Evolutionary conservation across 1,140 invertebrate species (phyloP).

Genomic region (Cataglyphis hispanica): DNA sequence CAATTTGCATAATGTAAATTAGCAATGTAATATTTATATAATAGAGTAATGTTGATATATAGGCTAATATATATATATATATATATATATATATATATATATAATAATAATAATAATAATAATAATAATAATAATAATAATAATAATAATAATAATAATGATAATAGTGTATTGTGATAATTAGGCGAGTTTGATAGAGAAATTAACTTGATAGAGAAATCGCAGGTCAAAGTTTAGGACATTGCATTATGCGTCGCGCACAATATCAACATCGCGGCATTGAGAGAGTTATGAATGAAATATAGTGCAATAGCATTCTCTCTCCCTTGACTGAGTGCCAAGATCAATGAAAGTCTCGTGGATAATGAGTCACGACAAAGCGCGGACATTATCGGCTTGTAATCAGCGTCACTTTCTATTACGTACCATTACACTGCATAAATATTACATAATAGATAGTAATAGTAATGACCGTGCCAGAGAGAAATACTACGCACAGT

Average conservation of each 20-base stretch:
- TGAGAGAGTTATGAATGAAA: slow-evolving; percentile 72
- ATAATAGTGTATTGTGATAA: no score
- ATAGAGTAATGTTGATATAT: no score
- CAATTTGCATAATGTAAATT: no score
- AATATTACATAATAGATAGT: not conserved
- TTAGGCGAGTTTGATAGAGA: no score
- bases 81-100: no score
- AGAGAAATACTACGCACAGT: not conserved
- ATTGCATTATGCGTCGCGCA: not conserved
- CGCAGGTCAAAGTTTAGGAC: not conserved
- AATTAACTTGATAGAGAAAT: not conserved
- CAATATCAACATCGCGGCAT: slow-evolving; percentile 43
- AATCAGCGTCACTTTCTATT: slow-evolving; percentile 45
- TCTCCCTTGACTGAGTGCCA: slow-evolving; percentile 42
- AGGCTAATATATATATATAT: no score
- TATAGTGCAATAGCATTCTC: slow-evolving; percentile 69
- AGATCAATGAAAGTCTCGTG: slow-evolving; percentile 66
- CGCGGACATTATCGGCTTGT: not conserved
- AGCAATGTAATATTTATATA: no score
- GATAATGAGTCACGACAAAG: slow-evolving; percentile 42
- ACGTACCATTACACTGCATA: slow-evolving; percentile 10
- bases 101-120: no score
- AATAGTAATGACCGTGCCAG: not conserved
- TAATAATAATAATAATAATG: no score
- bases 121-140: no score